phyloP scores from a whole-genome alignment of 2,888 invertebrate genomes.

The Diarsia brunnea region DNA sequence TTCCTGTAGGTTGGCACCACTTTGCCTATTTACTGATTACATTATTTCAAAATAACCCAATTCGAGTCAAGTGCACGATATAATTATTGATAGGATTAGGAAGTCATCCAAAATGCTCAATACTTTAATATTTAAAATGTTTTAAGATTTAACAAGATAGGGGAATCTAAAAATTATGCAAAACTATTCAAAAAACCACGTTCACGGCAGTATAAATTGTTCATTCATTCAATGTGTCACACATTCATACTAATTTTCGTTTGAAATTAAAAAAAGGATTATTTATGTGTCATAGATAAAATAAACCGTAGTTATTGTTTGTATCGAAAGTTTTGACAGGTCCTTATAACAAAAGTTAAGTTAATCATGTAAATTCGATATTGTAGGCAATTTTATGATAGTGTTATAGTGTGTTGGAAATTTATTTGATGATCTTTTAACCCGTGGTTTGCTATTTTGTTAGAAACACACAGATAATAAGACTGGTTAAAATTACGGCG shows the following conservation, averaged over 20 bases:
- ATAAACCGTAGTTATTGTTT: conserved; percentile 2
- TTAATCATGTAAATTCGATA: conserved; percentile 22
- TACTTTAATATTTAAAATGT: conserved; percentile 25
- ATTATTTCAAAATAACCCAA: neutral
- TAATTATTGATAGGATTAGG: neutral
- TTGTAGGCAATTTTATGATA: conserved; percentile 14
- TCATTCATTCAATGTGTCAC: conserved; percentile 19
- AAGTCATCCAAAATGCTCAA: neutral
- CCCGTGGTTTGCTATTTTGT: conserved; percentile 12
- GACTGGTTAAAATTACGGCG: conserved; percentile 1
- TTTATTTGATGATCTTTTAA: conserved; percentile 31
- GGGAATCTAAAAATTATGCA: conserved; percentile 33
- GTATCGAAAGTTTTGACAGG: conserved; percentile 26
- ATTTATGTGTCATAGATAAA: conserved; percentile 4
- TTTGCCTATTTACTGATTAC: neutral
- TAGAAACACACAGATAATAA: neutral
- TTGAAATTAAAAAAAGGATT: conserved; percentile 22
- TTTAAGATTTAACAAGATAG: neutral
- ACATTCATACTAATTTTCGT: neutral
- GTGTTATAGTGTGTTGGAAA: neutral
- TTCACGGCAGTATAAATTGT: neutral
- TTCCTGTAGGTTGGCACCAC: conserved; percentile 1
- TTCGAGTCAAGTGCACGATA: neutral
- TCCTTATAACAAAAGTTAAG: neutral
- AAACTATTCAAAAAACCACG: conserved; percentile 19